Evolutionary conservation across 2,888 invertebrate species (phyloP), one percentile per base, ranked within the genome.

Genomic region (Habroteleia sp.): DNA sequence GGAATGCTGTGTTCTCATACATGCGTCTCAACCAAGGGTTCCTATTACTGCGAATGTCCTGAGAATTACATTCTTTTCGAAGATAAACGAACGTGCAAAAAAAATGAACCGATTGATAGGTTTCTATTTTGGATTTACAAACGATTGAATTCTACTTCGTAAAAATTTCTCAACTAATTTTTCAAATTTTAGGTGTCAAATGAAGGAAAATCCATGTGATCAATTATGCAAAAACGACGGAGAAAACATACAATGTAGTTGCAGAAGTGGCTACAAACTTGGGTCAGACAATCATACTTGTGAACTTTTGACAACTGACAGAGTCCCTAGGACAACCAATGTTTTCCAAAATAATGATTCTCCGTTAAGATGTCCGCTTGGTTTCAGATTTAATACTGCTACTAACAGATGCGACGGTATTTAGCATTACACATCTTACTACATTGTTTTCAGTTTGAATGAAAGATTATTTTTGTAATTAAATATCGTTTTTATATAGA

Each of bases 151-250:
- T n/a, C n/a, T n/a, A n/a, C n/a, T n/a, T n/a, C n/a, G n/a, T 20
- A 4, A 20, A 20, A 20, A 20, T 20, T 20, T 4, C 4, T 20
- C 4, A 20, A 20, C 4, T 20, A 27, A 7, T 27, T 27, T 27
- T 27, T 27, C 7, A 5, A 7, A n/a, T n/a, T 7, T 0, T 11
- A 88, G 93, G 77, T 94, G 94, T 80, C 91, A 91, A 77, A 89
- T 89, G 0, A 90, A 90, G 4, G 77, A 76, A 3, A 94, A 94
- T 83, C 93, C 93, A 0, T 95, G 95, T 82, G 92, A 94, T 60
- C 95, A 95, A 77, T 91, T 91, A 33, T 95, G 95, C 83, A 90
- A 90, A 1, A 94, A 94, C 82, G 93, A 93, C 7, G 94, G 93
- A 0, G 88, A 91, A 0, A 91, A 92, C 0, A 91, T 94, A 0